Base-by-base conservation (phyloP, 2,797 vertebrate species). In the Anguilla anguilla region DNA sequence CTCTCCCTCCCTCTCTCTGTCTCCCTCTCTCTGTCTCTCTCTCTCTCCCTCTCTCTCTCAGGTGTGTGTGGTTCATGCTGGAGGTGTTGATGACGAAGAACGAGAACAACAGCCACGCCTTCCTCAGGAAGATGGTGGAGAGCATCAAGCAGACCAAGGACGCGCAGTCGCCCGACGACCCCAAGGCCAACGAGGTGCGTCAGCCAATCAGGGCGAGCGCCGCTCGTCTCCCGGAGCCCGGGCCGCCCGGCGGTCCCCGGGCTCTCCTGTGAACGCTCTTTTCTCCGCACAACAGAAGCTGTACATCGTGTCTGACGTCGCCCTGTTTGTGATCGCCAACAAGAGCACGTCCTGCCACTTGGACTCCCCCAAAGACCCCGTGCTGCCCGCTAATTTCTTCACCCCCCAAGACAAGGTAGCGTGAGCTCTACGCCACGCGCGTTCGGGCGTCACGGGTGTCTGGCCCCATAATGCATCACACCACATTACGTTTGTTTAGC, bases 61-160 rank as follows among this genome's bases (percentile, higher is more conserved):
- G 99, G 96, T 99, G 99, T 95, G 96, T 99, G 86, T 99, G 99
- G 99, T 99, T 99, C 94, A 99, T 99, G 98, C 95, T 99, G 93
- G 99, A 99, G 94, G 99, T 99, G 92, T 95, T 99, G 94, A 99
- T 99, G 99, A 98, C 98, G 74, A 99, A 99, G 95, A 99, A 99
- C 92, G 99, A 99, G 94, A 99, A 99, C 93, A 99, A 99, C 93
- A 99, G 98, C 93, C 99, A 99, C 90, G 97, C 98, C 25, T 99
- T 99, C 94, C 97, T 99, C 90, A 97, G 98, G 92, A 99, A 99
- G 93, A 99, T 99, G 98, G 97, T 98, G 72, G 98, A 99, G 92
- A 99, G 97, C 93, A 99, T 99, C 94, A 99, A 99, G 93, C 98
- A 98, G 93, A 98, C 98, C 25, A 97, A 98, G 95, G 99, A 99